Evolutionary conservation across 2,888 invertebrate genomes (phyloP).

Genomic region (Apotomis betuletana): DNA sequence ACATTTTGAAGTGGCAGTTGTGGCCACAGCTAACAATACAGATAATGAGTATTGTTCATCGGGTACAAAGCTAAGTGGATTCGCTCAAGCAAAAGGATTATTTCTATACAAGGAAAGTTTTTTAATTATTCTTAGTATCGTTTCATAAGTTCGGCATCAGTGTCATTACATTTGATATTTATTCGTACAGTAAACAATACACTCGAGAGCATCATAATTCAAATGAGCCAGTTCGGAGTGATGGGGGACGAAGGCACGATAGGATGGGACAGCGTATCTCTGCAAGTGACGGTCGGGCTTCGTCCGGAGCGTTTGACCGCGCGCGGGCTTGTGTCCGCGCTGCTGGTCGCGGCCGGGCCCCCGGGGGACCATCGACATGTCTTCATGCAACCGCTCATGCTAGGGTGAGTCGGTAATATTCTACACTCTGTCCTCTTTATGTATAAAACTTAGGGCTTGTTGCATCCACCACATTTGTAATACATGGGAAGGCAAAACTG

Average conservation of each 20-base stretch:
- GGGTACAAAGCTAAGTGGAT: too few relatives aligned
- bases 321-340: slow-evolving; percentile 55
- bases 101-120: too few relatives aligned
- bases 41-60: too few relatives aligned
- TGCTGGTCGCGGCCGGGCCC: slow-evolving; percentile 57
- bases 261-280: slow-evolving; percentile 57
- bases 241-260: slow-evolving; percentile 56
- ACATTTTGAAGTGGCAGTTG: too few relatives aligned
- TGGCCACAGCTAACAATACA: too few relatives aligned
- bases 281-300: slow-evolving; percentile 54
- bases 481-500: too few relatives aligned
- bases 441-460: too few relatives aligned
- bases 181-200: slow-evolving; percentile 50
- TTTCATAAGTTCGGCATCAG: too few relatives aligned
- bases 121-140: too few relatives aligned
- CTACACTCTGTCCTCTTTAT: not conserved
- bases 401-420: slow-evolving; percentile 57
- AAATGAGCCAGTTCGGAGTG: slow-evolving; percentile 60
- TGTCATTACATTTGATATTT: not conserved
- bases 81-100: too few relatives aligned
- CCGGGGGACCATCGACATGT: slow-evolving; percentile 55
- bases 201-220: slow-evolving; percentile 62
- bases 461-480: too few relatives aligned
- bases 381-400: slow-evolving; percentile 63
- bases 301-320: slow-evolving; percentile 59